These are phyloP conservation scores for Drosophila gunungcola DNA, from an alignment of 1,140 invertebrate species.

Conservation along the genomic window DNA sequence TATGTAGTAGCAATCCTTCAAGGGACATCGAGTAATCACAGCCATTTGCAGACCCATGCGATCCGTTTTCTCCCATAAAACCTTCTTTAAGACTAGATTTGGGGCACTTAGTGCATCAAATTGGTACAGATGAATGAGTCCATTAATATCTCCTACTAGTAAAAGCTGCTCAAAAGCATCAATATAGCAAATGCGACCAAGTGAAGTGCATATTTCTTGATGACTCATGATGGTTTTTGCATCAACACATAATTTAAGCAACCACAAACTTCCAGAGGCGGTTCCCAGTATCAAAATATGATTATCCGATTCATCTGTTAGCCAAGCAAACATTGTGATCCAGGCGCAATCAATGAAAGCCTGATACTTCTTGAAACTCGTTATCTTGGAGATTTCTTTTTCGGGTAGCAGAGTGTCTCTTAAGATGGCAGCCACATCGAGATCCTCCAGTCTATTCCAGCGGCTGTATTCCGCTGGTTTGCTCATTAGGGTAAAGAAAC, in stretches of 20 bases:
- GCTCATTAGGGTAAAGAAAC: slow-evolving; percentile 33
- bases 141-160: slow-evolving; percentile 53
- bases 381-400: slow-evolving; percentile 13
- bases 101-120: not conserved
- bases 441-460: slow-evolving; percentile 23
- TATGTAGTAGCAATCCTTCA: slow-evolving; percentile 48
- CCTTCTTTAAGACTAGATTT: slow-evolving; percentile 22
- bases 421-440: slow-evolving; percentile 37
- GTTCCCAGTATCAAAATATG: slow-evolving; percentile 54
- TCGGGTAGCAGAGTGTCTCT: slow-evolving; percentile 44
- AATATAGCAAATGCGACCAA: slow-evolving; percentile 59
- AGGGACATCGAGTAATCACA: slow-evolving; percentile 26
- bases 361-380: slow-evolving; percentile 44
- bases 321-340: slow-evolving; percentile 69
- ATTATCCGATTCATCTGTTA: not conserved
- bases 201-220: slow-evolving; percentile 22
- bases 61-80: slow-evolving; percentile 61
- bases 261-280: slow-evolving; percentile 58
- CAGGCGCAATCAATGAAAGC: slow-evolving; percentile 52
- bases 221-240: slow-evolving; percentile 15
- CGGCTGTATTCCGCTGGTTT: slow-evolving; percentile 20
- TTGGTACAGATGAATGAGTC: slow-evolving; percentile 41
- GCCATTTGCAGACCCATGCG: slow-evolving; percentile 57
- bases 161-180: slow-evolving; percentile 46
- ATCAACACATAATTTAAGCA: slow-evolving; percentile 28